Evolutionary conservation across 2,797 vertebrate genomes (phyloP).

Genomic region (Melanotaenia trifasciata): DNA sequence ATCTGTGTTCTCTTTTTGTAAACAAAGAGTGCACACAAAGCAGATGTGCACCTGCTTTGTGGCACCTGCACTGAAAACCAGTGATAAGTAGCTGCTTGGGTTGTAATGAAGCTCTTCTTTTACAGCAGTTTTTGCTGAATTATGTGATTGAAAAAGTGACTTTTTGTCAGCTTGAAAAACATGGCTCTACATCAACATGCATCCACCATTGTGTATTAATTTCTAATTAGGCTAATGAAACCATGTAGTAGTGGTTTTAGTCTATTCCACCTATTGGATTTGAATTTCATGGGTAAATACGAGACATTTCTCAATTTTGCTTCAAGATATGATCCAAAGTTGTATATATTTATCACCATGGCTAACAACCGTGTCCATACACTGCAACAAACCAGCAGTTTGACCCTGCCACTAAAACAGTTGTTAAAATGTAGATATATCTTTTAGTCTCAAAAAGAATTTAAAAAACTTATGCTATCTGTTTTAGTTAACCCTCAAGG

Average conservation of each 20-base stretch:
- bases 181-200: background rate
- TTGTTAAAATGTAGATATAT: too few relatives aligned
- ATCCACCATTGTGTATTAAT: too few relatives aligned
- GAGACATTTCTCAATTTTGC: too few relatives aligned
- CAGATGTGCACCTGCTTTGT: conserved; percentile 49
- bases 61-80: conserved; percentile 43
- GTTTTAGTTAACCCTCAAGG: too few relatives aligned
- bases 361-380: background rate
- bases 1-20: conserved; percentile 58
- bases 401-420: background rate
- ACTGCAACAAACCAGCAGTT: background rate
- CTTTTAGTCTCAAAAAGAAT: too few relatives aligned
- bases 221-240: too few relatives aligned
- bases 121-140: background rate
- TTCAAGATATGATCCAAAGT: too few relatives aligned
- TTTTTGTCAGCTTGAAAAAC: background rate
- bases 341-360: too few relatives aligned
- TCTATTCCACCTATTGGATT: too few relatives aligned
- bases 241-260: too few relatives aligned
- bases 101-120: conserved; percentile 3
- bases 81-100: background rate
- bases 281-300: background rate
- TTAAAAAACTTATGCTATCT: too few relatives aligned
- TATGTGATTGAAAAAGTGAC: background rate
- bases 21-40: conserved; percentile 54